These are phyloP conservation scores for Hanleya hanleyi DNA, from an alignment of 2,888 invertebrate genomes.

Conservation along the genomic window DNA sequence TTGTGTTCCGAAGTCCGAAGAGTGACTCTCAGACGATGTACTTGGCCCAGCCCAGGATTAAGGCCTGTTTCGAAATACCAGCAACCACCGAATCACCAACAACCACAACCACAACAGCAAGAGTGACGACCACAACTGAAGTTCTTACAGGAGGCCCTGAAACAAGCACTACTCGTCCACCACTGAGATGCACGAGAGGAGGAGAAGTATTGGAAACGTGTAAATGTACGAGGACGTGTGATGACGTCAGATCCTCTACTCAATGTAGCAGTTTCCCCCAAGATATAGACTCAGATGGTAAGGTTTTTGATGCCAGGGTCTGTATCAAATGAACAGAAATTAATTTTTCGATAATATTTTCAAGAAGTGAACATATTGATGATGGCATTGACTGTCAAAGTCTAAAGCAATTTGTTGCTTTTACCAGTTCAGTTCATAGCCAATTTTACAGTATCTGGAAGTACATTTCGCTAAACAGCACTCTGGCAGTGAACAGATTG, in stretches of 20 bases:
- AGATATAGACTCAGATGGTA: neutral
- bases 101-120: neutral
- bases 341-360: too few species aligned
- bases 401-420: too few species aligned
- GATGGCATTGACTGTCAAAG: too few species aligned
- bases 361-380: too few species aligned
- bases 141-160: too few species aligned
- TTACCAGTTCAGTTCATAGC: too few species aligned
- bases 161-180: too few species aligned
- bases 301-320: slow-evolving; percentile 13
- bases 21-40: neutral
- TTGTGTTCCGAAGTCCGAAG: neutral
- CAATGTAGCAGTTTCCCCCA: neutral
- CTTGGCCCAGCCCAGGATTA: neutral
- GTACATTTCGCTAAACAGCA: too few species aligned
- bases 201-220: slow-evolving; percentile 18
- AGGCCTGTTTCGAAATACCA: neutral
- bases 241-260: slow-evolving; percentile 13
- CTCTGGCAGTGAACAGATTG: too few species aligned
- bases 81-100: neutral
- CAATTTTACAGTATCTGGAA: too few species aligned
- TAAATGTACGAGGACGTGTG: slow-evolving; percentile 17
- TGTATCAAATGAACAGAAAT: too few species aligned
- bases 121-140: slow-evolving; percentile 12
- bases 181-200: too few species aligned